These are phyloP conservation scores for Trematomus loennbergii DNA, from an alignment of 2,113 vertebrate genomes.

Conservation along the genomic window DNA sequence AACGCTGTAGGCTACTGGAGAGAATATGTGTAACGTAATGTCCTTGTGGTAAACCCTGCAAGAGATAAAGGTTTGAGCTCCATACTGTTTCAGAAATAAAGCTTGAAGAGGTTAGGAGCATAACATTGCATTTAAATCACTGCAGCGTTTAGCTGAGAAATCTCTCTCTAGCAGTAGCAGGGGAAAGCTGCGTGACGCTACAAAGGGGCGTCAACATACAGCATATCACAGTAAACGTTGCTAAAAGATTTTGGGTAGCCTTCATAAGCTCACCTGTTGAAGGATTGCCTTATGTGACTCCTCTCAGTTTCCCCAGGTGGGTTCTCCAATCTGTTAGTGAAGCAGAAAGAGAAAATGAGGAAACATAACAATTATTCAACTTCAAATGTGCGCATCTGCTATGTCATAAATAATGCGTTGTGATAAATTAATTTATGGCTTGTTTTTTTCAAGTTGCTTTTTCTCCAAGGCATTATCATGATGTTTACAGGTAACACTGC, in stretches of 20 bases:
- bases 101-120: too few relatives aligned
- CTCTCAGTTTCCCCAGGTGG: conserved; percentile 76
- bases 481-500: neutral
- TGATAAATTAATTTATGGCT: neutral
- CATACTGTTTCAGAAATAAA: too few relatives aligned
- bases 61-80: too few relatives aligned
- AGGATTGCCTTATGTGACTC: conserved; percentile 77
- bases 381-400: conserved; percentile 11
- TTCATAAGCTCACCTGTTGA: conserved; percentile 80
- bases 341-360: neutral
- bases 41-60: too few relatives aligned
- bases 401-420: conserved; percentile 28
- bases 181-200: too few relatives aligned
- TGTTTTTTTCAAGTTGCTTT: conserved; percentile 21
- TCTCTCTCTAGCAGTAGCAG: too few relatives aligned
- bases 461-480: neutral
- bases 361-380: neutral
- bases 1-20: too few relatives aligned
- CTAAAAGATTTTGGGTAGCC: neutral
- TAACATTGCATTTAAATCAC: too few relatives aligned
- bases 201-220: neutral
- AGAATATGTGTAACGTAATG: too few relatives aligned
- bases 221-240: neutral
- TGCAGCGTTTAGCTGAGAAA: too few relatives aligned
- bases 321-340: conserved; percentile 72